Conservation (phyloP, 2,113 vertebrate species). For the Hiodon tergisus region DNA sequence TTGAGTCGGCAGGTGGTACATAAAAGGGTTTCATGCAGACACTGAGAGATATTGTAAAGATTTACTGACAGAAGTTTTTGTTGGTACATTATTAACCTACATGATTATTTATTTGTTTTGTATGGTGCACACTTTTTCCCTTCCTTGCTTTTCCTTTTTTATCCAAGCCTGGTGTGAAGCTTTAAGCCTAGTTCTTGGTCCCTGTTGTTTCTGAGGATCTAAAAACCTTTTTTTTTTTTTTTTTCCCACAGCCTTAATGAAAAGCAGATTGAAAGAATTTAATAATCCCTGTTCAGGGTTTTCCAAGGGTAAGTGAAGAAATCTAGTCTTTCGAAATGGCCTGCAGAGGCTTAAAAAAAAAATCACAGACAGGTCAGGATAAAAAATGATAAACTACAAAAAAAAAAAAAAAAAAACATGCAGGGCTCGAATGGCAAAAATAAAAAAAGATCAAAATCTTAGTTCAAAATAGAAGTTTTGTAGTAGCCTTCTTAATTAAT, state of each 20-base stretch:
- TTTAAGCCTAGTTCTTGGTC: not conserved
- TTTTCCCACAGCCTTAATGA: conserved; percentile 15
- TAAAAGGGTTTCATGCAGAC: not conserved
- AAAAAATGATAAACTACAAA: conserved; percentile 8
- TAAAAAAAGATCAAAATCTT: too few relatives aligned
- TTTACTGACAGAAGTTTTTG: not conserved
- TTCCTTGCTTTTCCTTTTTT: not conserved
- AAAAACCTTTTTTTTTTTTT: not conserved
- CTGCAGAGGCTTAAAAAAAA: conserved; percentile 10
- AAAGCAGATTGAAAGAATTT: conserved; percentile 23
- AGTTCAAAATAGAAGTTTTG: too few relatives aligned
- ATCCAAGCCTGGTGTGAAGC: not conserved
- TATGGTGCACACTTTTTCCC: not conserved
- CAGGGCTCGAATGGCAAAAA: too few relatives aligned
- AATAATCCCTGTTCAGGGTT: conserved; percentile 21
- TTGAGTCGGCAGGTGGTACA: not conserved
- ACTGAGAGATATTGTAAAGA: not conserved
- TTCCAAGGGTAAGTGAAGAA: conserved; percentile 19
- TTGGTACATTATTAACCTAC: conserved; percentile 2
- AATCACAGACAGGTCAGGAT: not conserved
- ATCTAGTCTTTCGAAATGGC: conserved; percentile 14
- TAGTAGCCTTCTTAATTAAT: too few relatives aligned
- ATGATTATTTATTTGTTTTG: not conserved
- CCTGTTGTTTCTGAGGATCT: conserved; percentile 7
- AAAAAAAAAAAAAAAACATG: not conserved